Base-by-base conservation (phyloP, 2,888 invertebrate species). In the Cylloceria caligata region DNA sequence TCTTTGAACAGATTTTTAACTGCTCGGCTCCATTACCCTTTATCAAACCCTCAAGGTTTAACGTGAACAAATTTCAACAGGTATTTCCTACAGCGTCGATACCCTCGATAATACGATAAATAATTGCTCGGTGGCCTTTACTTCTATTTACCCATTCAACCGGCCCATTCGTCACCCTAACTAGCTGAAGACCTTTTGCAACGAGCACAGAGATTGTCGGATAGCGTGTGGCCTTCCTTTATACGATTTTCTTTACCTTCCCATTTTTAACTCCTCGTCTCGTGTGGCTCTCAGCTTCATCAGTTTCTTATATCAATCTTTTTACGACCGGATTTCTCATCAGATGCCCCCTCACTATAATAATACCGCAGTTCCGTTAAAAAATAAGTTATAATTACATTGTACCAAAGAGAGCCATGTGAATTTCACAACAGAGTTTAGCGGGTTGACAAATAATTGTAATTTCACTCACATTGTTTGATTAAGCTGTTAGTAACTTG, bases 91-190 rank as follows among this genome's bases (percentile, higher is more conserved):
- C 19, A 11, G 16, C 60, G 19, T 19, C 7, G 49, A 24, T 49
- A 52, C 64, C 62, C 42, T 69, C 64, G 24, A 55, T 52, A 57
- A 77, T 65, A 64, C 16, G 69, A 52, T n/a, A 64, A 64, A 71
- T 71, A 77, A 77, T 77, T 77, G 71, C 77, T 64, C 77, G 71
- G 60, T 77, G 77, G 69, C 77, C 49, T 77, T 77, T 77, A 34
- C 64, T 30, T 30, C 11, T 64, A 36, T 71, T 71, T 71, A 60
- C 64, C 55, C 55, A 64, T 72, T 21, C 62, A 47, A 34, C 13
- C 57, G 62, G 42, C 13, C 62, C 60, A 65, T 45, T 34, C 27
- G 19, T 45, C 71, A 57, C 65, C 55, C 65, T 65, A 55, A 42
- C 72, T 36, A 57, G 72, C 72, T 30, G 24, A 42, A 49, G 30